phyloP scores from a whole-genome alignment of 1,140 invertebrate genomes.

The Drosophila nasuta region DNA sequence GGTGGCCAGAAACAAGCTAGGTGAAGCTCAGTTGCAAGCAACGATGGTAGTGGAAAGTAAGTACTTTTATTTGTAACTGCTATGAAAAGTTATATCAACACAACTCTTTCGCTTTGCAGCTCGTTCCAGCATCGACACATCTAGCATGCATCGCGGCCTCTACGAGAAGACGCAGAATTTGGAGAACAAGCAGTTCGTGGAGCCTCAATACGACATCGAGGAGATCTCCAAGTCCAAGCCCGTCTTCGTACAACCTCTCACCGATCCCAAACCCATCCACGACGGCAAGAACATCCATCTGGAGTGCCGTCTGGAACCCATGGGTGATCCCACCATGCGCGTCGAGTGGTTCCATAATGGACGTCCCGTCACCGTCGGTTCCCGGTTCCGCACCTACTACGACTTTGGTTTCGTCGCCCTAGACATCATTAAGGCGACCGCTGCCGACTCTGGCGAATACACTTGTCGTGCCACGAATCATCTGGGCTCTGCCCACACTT shows the following conservation, averaged over 20 bases:
- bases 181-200: constrained; percentile 93
- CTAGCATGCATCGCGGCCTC: constrained; percentile 93
- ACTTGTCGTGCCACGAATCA: constrained; percentile 96
- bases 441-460: constrained; percentile 96
- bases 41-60: constrained; percentile 95
- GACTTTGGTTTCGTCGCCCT: constrained; percentile 97
- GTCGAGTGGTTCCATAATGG: constrained; percentile 98
- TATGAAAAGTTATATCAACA: too few species aligned
- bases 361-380: constrained; percentile 93
- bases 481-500: constrained; percentile 96
- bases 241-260: constrained; percentile 93
- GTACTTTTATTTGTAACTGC: constrained; percentile 67
- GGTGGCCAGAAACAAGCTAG: constrained; percentile 94
- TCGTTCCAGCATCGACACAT: constrained; percentile 93
- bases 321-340: constrained; percentile 97
- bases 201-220: constrained; percentile 95
- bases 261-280: constrained; percentile 91
- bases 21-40: constrained; percentile 92
- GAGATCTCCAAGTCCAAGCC: constrained; percentile 97
- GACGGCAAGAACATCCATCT: constrained; percentile 97
- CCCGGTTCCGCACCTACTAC: constrained; percentile 96
- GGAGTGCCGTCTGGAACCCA: constrained; percentile 95
- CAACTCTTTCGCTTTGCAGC: constrained; percentile 86
- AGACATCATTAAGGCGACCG: constrained; percentile 94
- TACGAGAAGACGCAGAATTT: constrained; percentile 95